Conservation (phyloP, 1,140 invertebrate species). For the Octopus sinensis region DNA sequence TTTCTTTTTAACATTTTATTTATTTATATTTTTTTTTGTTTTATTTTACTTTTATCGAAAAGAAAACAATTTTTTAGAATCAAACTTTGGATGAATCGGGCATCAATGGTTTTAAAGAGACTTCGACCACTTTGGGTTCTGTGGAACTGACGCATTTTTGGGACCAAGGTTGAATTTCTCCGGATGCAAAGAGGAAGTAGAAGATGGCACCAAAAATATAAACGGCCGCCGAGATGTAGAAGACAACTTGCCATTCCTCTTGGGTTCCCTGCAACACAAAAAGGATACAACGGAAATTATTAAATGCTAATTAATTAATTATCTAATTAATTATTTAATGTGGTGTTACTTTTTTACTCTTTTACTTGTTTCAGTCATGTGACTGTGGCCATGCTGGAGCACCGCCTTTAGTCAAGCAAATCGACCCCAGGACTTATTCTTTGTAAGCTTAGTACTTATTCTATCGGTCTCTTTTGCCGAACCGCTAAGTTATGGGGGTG, state of each 20-base stretch:
- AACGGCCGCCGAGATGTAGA: conserved; percentile 49
- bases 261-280: conserved; percentile 34
- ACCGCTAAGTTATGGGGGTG: too few species aligned
- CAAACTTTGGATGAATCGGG: not conserved
- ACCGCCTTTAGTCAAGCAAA: too few species aligned
- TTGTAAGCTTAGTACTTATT: too few species aligned
- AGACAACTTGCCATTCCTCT: conserved; percentile 53
- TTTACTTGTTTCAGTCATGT: too few species aligned
- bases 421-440: too few species aligned
- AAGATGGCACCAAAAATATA: conserved; percentile 50
- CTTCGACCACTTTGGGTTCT: not conserved
- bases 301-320: too few species aligned
- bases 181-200: conserved; percentile 49
- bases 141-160: not conserved
- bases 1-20: not conserved
- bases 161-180: conserved; percentile 48
- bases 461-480: too few species aligned
- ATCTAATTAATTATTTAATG: too few species aligned
- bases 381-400: too few species aligned
- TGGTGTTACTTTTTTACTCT: too few species aligned
- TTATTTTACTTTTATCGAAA: not conserved
- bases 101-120: not conserved
- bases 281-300: not conserved
- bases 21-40: not conserved
- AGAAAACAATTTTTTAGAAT: not conserved